These are phyloP conservation scores for Trypoxylon attenuatum DNA, from an alignment of 2,888 invertebrate genomes.

Conservation along the genomic window DNA sequence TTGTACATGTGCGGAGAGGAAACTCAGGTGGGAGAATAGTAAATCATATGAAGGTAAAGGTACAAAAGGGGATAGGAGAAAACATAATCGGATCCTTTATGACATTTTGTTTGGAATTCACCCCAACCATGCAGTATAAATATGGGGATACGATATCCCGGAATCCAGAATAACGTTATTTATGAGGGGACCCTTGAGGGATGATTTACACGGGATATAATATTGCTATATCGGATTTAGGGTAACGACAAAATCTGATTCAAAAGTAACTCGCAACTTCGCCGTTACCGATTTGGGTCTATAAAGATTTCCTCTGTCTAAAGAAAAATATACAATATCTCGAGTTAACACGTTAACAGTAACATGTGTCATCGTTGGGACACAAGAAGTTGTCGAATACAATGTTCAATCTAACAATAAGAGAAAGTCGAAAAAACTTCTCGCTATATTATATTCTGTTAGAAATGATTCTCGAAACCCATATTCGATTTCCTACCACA, in stretches of 20 bases:
- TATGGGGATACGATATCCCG: constrained; percentile 1
- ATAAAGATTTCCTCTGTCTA: no score
- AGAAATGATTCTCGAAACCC: no score
- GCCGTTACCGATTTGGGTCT: not conserved
- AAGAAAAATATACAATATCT: no score
- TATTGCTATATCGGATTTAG: not conserved
- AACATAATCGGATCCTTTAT: not conserved
- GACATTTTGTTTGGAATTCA: not conserved
- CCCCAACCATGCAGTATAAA: not conserved
- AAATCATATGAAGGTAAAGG: not conserved
- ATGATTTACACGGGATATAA: not conserved
- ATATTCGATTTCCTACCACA: no score
- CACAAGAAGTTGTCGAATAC: no score
- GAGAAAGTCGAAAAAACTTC: no score
- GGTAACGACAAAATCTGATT: not conserved
- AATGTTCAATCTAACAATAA: no score
- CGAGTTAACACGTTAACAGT: no score
- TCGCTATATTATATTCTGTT: no score
- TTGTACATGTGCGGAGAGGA: no score
- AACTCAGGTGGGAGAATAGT: not conserved
- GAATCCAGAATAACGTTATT: not conserved
- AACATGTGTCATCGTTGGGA: no score
- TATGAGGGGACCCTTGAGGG: not conserved
- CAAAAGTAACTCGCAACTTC: not conserved
- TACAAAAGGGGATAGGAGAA: not conserved